These are phyloP conservation scores for Prietella phreatophila DNA, from an alignment of 2,113 vertebrate species.

Conservation along the genomic window DNA sequence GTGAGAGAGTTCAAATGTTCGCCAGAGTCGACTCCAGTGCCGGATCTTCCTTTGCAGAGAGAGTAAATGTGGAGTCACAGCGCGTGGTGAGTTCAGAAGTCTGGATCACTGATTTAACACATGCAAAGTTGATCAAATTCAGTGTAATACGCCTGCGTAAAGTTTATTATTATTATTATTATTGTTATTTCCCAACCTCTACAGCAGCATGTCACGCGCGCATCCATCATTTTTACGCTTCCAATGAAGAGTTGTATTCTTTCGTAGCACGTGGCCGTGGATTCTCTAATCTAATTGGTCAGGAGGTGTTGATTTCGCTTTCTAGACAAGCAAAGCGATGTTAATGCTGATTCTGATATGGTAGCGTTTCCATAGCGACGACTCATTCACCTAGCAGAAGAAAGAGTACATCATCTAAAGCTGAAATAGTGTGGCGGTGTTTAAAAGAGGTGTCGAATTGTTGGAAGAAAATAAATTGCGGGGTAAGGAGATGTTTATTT, in stretches of 20 bases:
- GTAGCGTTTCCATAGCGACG: neutral
- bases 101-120: neutral
- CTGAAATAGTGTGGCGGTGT: neutral
- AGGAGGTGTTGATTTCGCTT: no score
- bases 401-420: neutral
- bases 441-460: neutral
- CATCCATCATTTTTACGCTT: neutral
- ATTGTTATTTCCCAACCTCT: neutral
- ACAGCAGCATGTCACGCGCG: neutral
- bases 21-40: neutral
- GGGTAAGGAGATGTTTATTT: no score
- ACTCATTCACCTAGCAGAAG: neutral
- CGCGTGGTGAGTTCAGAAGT: slow-evolving; percentile 6
- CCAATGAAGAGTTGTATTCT: neutral
- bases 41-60: neutral
- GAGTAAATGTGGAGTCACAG: neutral
- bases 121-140: neutral
- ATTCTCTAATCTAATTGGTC: neutral
- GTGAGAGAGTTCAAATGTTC: neutral
- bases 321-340: neutral
- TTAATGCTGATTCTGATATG: neutral
- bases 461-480: no score
- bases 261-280: neutral
- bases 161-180: neutral
- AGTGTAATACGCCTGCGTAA: neutral